Percentiles rank a stretch among this genome's conserved stretches.
Conservation (phyloP, 1,140 invertebrate species). For the Scaptodrosophila lebanonensis region DNA sequence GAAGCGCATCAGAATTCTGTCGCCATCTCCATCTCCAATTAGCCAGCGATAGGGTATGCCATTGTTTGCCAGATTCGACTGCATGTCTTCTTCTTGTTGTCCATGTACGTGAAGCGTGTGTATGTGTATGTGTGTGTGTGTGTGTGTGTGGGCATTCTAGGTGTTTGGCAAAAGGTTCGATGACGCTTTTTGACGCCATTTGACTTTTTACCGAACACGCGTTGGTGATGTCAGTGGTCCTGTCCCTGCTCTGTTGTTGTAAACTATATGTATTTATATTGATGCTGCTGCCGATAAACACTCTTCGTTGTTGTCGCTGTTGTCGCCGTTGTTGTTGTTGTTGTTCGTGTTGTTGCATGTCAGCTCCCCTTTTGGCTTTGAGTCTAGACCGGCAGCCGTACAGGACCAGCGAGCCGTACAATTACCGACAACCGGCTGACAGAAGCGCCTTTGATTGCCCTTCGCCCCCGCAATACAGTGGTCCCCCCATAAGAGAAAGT, state of each 20-base stretch:
- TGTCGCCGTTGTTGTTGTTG: slow-evolving; percentile 23
- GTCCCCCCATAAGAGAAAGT: too few species aligned
- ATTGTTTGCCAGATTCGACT: too few species aligned
- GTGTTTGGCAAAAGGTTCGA: slow-evolving; percentile 25
- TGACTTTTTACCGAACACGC: slow-evolving; percentile 54
- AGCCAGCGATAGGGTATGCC: too few species aligned
- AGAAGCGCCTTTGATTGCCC: slow-evolving; percentile 3
- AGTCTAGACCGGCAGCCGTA: too few species aligned
- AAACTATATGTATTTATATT: slow-evolving; percentile 49
- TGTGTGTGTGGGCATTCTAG: background rate
- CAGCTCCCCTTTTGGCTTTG: slow-evolving; percentile 14
- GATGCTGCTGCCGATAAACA: too few species aligned
- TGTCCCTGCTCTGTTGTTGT: slow-evolving; percentile 22
- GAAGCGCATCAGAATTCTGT: too few species aligned
- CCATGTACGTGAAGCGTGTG: slow-evolving; percentile 17
- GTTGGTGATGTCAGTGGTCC: slow-evolving; percentile 13
- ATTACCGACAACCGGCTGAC: slow-evolving; percentile 51
- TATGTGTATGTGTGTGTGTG: background rate
- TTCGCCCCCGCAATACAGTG: background rate
- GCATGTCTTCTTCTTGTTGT: too few species aligned
- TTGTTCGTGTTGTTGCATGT: slow-evolving; percentile 3
- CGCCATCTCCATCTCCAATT: too few species aligned
- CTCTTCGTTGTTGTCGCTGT: too few species aligned
- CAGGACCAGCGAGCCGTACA: slow-evolving; percentile 48
- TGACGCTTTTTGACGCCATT: slow-evolving; percentile 63